Base-by-base conservation (phyloP, 2,797 vertebrate species). In the Liasis olivaceus region DNA sequence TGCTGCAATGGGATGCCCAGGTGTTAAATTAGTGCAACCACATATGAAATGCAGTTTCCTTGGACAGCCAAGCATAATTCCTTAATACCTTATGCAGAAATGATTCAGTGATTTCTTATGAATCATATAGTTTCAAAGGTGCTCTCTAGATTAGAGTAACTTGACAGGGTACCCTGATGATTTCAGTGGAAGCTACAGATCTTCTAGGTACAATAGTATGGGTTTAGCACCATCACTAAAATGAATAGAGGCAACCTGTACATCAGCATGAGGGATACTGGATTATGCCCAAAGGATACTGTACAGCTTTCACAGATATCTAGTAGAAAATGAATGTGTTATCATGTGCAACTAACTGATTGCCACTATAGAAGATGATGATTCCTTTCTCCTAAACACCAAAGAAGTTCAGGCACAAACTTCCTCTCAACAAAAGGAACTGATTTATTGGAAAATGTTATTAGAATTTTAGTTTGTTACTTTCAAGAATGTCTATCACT, bases 401-500 rank as follows among this genome's bases (percentile, higher is more conserved):
- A 31, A 92, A 85, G 96, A 96, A 81, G 94, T 77, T 89, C 54
- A 89, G 95, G 92, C 1, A 22, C 89, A 88, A 60, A 51, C 24
- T 28, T 51, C 42, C 42, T 59, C 92, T 60, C 95, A 94, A 89
- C 24, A 96, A 94, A 91, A 60, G 28, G 89, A 92, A 93, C 91
- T 0, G 88, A 94, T 81, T 91, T 85, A 92, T 24, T 85, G 63
- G 77, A 31, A 58, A 89, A 59, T 66, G 66, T 7, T 3, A 85
- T 85, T 94, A 84, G 92, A 88, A 92, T 92, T 62, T 62, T 91
- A 86, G 72, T 89, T 0, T 91, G 89, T 63, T 89, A 60, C 28
- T 91, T 94, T 88, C 69, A 95, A 95, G 31, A 59, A 28, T 94
- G 81, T 84, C 69, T 91, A 5, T 95, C 96, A 95, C 96, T 96